A percentile compares a stretch with the other conserved stretches of the same genome.
Conservation (phyloP, 2,113 vertebrate genomes). For the Cyprinodon brontotheroides region DNA sequence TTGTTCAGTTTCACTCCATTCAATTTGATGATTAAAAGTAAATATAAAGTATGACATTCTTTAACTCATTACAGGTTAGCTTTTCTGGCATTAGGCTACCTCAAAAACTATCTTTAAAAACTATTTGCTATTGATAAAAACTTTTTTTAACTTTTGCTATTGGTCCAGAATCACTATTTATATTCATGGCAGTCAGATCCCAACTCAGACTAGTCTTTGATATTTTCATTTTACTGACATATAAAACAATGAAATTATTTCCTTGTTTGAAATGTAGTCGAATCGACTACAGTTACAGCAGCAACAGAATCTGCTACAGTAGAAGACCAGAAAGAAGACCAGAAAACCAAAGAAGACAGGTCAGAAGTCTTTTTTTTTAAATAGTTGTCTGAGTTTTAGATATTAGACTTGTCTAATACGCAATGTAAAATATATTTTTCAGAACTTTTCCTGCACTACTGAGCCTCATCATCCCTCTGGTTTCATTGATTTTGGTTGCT, state of each 20-base stretch:
- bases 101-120: not conserved
- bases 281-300: too few relatives aligned
- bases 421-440: not conserved
- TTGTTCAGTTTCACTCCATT: too few relatives aligned
- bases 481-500: slow-evolving; percentile 28
- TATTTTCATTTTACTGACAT: not conserved
- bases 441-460: not conserved
- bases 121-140: not conserved
- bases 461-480: slow-evolving; percentile 27
- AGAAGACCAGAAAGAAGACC: too few relatives aligned
- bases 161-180: not conserved
- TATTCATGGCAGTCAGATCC: not conserved
- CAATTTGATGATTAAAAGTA: too few relatives aligned
- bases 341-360: not conserved
- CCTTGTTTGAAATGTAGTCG: not conserved
- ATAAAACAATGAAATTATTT: not conserved
- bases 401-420: too few relatives aligned
- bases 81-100: not conserved
- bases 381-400: too few relatives aligned
- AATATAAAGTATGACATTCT: not conserved
- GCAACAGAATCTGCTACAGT: not conserved
- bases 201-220: not conserved
- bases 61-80: not conserved
- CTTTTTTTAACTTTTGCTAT: not conserved
- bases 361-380: not conserved